A percentile compares a stretch with the other conserved stretches of the same genome.
Evolutionary conservation across 2,797 vertebrate species (phyloP).

Genomic region (Macrochelys suwanniensis): DNA sequence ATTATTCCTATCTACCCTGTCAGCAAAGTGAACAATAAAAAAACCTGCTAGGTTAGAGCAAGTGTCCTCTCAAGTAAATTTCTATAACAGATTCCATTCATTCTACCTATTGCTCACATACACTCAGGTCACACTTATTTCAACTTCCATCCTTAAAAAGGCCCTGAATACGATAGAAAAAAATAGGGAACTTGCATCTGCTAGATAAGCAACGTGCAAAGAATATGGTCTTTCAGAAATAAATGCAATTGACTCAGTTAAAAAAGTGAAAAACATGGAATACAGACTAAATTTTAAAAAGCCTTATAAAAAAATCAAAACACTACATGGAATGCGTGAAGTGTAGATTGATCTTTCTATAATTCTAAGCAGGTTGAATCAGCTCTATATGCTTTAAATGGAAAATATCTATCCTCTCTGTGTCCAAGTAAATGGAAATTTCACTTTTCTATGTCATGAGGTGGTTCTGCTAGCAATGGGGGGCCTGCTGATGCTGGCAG

Average conservation of each 20-base stretch:
- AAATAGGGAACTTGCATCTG: not conserved
- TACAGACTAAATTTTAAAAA: not conserved
- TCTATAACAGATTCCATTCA: not conserved
- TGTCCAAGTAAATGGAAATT: not conserved
- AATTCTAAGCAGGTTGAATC: not conserved
- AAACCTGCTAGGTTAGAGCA: not conserved
- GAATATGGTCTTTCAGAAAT: not conserved
- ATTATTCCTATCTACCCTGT: not conserved
- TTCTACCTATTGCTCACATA: not conserved
- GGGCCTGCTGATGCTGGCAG: not conserved
- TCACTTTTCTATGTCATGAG: not conserved
- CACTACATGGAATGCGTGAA: not conserved
- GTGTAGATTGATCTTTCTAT: not conserved
- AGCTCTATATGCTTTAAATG: not conserved
- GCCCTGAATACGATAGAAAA: not conserved
- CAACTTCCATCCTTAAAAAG: not conserved
- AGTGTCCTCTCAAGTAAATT: not conserved
- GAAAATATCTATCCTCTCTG: rapidly evolving
- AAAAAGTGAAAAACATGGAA: not conserved
- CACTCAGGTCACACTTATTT: not conserved
- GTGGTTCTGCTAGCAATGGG: not conserved
- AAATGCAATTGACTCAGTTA: not conserved
- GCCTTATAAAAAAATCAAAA: not conserved
- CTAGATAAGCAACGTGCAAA: not conserved
- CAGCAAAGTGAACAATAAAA: not conserved